These are phyloP conservation scores for Pachliopta kotzebuea DNA, from an alignment of 2,888 invertebrate species.

Conservation along the genomic window DNA sequence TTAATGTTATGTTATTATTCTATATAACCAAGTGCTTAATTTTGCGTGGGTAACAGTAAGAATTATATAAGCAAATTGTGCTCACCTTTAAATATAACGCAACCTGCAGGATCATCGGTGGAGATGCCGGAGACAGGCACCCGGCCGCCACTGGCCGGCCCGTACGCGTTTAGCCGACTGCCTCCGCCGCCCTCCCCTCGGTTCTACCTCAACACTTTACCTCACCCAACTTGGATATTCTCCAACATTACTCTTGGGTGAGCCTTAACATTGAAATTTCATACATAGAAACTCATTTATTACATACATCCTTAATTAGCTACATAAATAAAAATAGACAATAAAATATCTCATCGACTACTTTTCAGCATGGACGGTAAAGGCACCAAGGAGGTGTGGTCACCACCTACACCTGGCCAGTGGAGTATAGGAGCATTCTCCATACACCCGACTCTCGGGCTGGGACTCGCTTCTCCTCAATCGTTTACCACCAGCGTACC, in stretches of 20 bases:
- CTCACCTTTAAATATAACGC: background rate
- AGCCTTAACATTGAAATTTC: constrained; percentile 14
- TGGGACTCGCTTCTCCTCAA: constrained; percentile 61
- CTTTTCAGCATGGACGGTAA: constrained; percentile 60
- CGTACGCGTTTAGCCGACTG: constrained; percentile 93
- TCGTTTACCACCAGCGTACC: constrained; percentile 66
- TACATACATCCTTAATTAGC: too few relatives aligned
- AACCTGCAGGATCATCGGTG: background rate
- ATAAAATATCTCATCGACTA: background rate
- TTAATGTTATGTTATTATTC: too few relatives aligned
- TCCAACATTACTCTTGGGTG: constrained; percentile 90
- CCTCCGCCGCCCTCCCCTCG: constrained; percentile 91
- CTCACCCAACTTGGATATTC: constrained; percentile 91
- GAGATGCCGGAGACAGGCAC: constrained; percentile 78
- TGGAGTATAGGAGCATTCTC: constrained; percentile 71
- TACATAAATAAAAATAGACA: background rate
- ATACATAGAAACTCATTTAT: too few relatives aligned
- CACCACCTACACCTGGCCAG: constrained; percentile 56
- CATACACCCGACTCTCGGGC: constrained; percentile 66
- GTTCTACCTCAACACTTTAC: constrained; percentile 87
- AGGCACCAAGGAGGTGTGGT: constrained; percentile 63
- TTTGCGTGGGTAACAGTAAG: too few relatives aligned
- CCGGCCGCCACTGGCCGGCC: constrained; percentile 91
- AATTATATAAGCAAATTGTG: too few relatives aligned
- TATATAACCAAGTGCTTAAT: too few relatives aligned